Conservation (phyloP, 2,888 invertebrate genomes). For the Crossocerus cetratus region DNA sequence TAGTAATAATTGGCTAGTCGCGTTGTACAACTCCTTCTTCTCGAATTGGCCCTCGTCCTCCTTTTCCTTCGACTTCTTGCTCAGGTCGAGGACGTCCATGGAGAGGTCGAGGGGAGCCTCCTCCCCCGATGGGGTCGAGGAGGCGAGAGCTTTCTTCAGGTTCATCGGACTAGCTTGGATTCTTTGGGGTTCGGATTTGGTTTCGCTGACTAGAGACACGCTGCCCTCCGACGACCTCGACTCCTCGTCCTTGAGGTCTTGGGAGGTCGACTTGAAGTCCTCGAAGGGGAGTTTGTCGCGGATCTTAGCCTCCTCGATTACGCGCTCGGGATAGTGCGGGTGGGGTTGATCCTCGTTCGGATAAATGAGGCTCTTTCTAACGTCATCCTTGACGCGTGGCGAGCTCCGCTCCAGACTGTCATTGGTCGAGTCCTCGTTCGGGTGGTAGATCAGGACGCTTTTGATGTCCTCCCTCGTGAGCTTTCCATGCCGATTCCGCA, state of each 20-base stretch:
- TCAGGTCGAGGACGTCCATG: slow-evolving; percentile 89
- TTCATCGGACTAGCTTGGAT: slow-evolving; percentile 71
- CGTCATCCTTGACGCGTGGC: slow-evolving; percentile 66
- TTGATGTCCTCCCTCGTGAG: slow-evolving; percentile 92
- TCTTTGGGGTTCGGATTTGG: slow-evolving; percentile 71
- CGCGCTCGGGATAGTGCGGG: slow-evolving; percentile 52
- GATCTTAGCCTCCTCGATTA: slow-evolving; percentile 60
- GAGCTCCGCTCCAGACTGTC: slow-evolving; percentile 75
- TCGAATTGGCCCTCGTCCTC: slow-evolving; percentile 50
- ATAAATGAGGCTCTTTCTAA: slow-evolving; percentile 67
- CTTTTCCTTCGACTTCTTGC: slow-evolving; percentile 81
- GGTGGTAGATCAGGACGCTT: slow-evolving; percentile 91
- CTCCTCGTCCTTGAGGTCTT: slow-evolving; percentile 70
- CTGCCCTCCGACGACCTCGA: slow-evolving; percentile 70
- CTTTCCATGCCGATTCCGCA: slow-evolving; percentile 93
- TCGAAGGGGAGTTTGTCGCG: slow-evolving; percentile 17
- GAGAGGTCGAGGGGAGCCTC: slow-evolving; percentile 84
- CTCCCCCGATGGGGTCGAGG: slow-evolving; percentile 48
- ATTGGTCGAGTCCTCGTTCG: slow-evolving; percentile 90
- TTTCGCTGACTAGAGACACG: slow-evolving; percentile 73
- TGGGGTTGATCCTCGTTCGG: slow-evolving; percentile 53
- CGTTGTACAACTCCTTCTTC: slow-evolving; percentile 66
- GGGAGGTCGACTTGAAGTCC: slow-evolving; percentile 54
- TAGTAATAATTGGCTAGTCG: slow-evolving; percentile 80
- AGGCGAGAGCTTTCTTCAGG: slow-evolving; percentile 56